Percentiles rank a stretch among this genome's conserved stretches.
Conservation (phyloP, 2,888 invertebrate genomes). For the Hololepta plana region DNA sequence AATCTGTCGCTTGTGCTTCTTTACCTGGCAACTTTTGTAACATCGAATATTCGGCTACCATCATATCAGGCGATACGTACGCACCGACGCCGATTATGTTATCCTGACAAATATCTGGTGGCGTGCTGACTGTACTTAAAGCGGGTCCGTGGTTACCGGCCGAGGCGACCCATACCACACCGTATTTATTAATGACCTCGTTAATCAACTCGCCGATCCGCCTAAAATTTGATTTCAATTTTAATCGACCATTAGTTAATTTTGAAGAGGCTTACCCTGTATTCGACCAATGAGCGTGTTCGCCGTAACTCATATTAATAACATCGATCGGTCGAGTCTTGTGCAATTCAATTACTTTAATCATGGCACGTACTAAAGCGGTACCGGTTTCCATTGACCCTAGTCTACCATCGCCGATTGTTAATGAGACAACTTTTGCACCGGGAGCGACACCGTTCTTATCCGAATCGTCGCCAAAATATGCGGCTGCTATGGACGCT, state of each 20-base stretch:
- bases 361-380: conserved; percentile 79
- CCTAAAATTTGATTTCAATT: conserved; percentile 28
- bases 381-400: conserved; percentile 96
- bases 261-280: conserved; percentile 47
- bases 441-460: conserved; percentile 93
- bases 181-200: conserved; percentile 79
- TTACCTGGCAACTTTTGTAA: conserved; percentile 56
- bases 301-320: conserved; percentile 97
- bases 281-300: conserved; percentile 83
- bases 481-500: conserved; percentile 85
- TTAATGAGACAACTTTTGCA: conserved; percentile 81
- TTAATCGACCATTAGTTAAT: conserved; percentile 1
- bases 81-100: conserved; percentile 87
- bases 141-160: conserved; percentile 94
- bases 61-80: conserved; percentile 95
- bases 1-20: no score
- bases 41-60: conserved; percentile 87
- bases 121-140: conserved; percentile 80
- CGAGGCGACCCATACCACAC: conserved; percentile 82
- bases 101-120: conserved; percentile 67
- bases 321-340: conserved; percentile 53
- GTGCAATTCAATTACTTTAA: conserved; percentile 60
- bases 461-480: conserved; percentile 72
- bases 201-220: conserved; percentile 72
- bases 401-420: conserved; percentile 84